Evolutionary conservation across 1,140 invertebrate genomes (phyloP), one percentile per base, ranked within the genome.

Genomic region (Aricia agestis): DNA sequence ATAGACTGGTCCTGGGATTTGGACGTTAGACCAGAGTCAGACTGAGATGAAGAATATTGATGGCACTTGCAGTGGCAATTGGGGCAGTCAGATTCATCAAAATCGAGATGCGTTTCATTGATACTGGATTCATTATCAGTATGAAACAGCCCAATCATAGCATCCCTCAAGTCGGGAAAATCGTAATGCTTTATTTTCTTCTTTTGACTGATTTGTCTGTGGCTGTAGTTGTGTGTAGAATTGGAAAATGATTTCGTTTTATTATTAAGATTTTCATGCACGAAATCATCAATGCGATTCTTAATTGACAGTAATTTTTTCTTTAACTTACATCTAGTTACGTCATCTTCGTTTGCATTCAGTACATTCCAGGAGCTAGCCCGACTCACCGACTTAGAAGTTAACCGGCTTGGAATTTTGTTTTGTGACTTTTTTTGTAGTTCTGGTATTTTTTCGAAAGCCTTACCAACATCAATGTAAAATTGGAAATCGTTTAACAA

Each of bases 141-240:
- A 42, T 75, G 71, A 72, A 91, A 91, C 41, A 91, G 65, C 57
- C 82, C 84, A 1, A 86, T 67, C 74, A 91, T 73, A 0, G 85
- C 85, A 41, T 91, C 89, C 65, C 86, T 73, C 7, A 86, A 69
- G 65, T 91, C 89, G 0, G 89, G 89, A 67, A 85, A 91, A 71
- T 91, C 89, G 68, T 82, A 89, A 66, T 88, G 79, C 69, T 85
- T 89, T 0, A 81, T 76, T 66, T 83, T 86, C 70, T 91, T 91
- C 66, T 89, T 91, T 25, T 77, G 73, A n/a, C 69, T 86, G 0
- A 83, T 63, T 25, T 63, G 68, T 65, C 61, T 61, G 11, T 65
- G 68, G 9, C 68, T 58, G 18, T 63, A 70, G 18, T 70, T 61
- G 18, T 41, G 42, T 45, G 58, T 63, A 9, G 59, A 61, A 13